These are phyloP conservation scores for Phalacrocorax carbo DNA, from an alignment of 2,113 vertebrate species.

Conservation along the genomic window DNA sequence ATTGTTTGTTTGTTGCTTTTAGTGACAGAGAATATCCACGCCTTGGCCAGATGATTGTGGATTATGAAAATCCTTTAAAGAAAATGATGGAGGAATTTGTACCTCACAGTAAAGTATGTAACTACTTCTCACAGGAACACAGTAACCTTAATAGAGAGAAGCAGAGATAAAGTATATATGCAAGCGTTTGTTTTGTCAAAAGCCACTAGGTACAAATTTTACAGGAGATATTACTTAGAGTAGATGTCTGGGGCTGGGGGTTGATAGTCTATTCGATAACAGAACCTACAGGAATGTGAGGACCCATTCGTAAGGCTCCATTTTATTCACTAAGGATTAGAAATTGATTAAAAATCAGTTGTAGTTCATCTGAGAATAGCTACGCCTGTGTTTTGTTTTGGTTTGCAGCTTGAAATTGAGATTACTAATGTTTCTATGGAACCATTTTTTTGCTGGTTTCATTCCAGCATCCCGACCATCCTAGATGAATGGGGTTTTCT, in stretches of 20 bases:
- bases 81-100: slow-evolving; percentile 99
- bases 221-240: background rate
- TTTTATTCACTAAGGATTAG: background rate
- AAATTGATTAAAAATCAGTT: background rate
- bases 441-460: background rate
- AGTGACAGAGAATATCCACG: slow-evolving; percentile 97
- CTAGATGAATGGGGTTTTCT: background rate
- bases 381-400: background rate
- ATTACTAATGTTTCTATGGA: background rate
- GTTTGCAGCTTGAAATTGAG: background rate
- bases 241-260: background rate
- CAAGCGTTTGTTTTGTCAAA: background rate
- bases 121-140: background rate
- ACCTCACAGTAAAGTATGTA: slow-evolving; percentile 92
- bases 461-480: background rate
- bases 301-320: background rate
- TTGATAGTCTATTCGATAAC: background rate
- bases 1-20: slow-evolving; percentile 53
- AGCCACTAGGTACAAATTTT: background rate
- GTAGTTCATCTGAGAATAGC: background rate
- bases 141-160: background rate
- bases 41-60: slow-evolving; percentile 98
- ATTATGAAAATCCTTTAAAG: slow-evolving; percentile 97
- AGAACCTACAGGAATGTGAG: background rate
- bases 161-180: background rate